Percentiles rank a stretch among this genome's conserved stretches.
Evolutionary conservation across 2,113 vertebrate genomes (phyloP).

Genomic region (Thymallus thymallus): DNA sequence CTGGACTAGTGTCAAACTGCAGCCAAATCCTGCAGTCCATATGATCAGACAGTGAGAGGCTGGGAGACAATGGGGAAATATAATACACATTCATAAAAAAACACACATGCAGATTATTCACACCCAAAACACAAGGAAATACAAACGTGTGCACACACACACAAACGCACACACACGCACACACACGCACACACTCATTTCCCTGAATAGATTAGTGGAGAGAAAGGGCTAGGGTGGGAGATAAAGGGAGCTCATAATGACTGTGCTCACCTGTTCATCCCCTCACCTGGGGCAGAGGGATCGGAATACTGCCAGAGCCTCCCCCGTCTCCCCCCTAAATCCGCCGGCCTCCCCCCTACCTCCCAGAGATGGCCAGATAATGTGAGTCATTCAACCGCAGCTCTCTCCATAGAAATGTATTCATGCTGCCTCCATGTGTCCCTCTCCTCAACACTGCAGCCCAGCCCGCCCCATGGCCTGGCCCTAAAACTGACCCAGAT

Average conservation of each 20-base stretch:
- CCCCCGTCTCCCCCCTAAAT: not conserved
- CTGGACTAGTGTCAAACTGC: conserved; percentile 27
- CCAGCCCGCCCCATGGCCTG: conserved; percentile 39
- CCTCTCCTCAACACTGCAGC: conserved; percentile 6
- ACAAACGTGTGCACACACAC: conserved; percentile 12
- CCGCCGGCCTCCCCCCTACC: conserved; percentile 4
- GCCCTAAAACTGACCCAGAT: conserved; percentile 75
- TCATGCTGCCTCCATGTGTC: conserved; percentile 31
- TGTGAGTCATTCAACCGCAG: conserved; percentile 61
- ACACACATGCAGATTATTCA: not conserved
- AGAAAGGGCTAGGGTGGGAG: conserved; percentile 39
- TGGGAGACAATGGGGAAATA: not conserved
- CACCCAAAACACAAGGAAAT: conserved; percentile 8
- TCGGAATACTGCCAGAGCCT: conserved; percentile 45
- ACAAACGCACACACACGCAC: conserved; percentile 36
- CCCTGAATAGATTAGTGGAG: conserved; percentile 48
- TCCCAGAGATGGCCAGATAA: conserved; percentile 68
- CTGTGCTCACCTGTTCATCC: conserved; percentile 74
- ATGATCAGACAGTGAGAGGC: conserved; percentile 1
- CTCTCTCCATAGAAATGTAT: conserved; percentile 50
- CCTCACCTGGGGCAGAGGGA: conserved; percentile 73
- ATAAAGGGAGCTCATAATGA: conserved; percentile 70
- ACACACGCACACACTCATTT: conserved; percentile 30
- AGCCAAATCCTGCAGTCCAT: conserved; percentile 23
- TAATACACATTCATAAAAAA: not conserved